Conservation (phyloP, 2,113 vertebrate species). For the Chloebia gouldiae region DNA sequence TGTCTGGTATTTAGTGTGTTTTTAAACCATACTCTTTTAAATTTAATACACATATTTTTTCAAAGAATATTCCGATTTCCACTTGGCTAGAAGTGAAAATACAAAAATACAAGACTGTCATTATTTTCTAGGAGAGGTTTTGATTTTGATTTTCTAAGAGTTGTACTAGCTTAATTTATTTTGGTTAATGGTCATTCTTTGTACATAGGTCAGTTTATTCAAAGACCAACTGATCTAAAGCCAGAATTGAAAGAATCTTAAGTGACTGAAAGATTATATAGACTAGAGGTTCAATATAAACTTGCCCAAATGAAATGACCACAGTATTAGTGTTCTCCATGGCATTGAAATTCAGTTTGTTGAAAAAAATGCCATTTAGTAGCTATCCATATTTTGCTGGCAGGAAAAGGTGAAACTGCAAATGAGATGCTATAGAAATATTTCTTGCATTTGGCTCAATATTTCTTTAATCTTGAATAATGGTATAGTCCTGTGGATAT, state of each 20-base stretch:
- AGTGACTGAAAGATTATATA: background rate
- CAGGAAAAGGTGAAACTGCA: background rate
- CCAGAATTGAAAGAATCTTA: background rate
- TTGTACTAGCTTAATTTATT: background rate
- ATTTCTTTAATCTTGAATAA: background rate
- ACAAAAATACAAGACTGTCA: fast-evolving
- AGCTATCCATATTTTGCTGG: background rate
- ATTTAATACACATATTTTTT: background rate
- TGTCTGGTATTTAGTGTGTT: background rate
- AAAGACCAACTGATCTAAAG: background rate
- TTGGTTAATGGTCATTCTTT: background rate
- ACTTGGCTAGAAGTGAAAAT: background rate
- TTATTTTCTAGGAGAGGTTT: background rate
- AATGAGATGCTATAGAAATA: background rate
- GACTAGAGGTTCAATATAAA: background rate
- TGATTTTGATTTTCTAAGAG: background rate
- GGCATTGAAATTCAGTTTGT: background rate
- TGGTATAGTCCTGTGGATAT: background rate
- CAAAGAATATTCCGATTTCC: background rate
- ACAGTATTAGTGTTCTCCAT: background rate
- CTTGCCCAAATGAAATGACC: background rate
- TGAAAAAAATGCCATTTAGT: background rate
- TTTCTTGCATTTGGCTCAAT: background rate
- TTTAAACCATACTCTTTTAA: background rate
- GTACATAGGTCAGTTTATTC: background rate